phyloP scores from a whole-genome alignment of 2,797 vertebrate species.

The Scolopax rusticola region DNA sequence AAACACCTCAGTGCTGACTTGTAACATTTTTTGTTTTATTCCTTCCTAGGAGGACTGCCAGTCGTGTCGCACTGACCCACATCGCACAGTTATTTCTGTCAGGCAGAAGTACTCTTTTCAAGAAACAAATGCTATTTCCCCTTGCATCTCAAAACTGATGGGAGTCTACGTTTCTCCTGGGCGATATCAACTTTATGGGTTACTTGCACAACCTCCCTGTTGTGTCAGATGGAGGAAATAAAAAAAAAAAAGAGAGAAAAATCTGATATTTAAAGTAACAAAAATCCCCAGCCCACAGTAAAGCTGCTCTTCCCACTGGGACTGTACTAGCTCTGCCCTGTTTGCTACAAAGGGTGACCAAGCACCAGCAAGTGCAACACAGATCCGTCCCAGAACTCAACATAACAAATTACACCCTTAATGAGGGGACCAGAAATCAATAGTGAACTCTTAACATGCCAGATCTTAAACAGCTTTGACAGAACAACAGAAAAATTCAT shows the following conservation, averaged over 20 bases:
- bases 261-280: not conserved
- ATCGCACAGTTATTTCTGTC: not conserved
- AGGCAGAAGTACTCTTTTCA: not conserved
- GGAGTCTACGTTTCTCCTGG: not conserved
- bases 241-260: not conserved
- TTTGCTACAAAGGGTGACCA: not conserved
- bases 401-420: conserved; percentile 33
- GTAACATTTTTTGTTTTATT: not conserved
- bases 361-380: not conserved
- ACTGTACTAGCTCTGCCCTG: not conserved
- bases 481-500: conserved; percentile 25
- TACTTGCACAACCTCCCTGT: not conserved
- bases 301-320: not conserved
- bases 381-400: not conserved
- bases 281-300: not conserved
- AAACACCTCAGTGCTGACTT: conserved; percentile 4
- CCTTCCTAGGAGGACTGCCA: not conserved
- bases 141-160: not conserved
- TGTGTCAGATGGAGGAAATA: not conserved
- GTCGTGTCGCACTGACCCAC: not conserved
- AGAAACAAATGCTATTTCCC: not conserved
- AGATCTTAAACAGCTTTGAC: conserved; percentile 32
- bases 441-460: not conserved
- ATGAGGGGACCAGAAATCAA: not conserved
- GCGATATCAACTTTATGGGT: not conserved